Conservation (phyloP, 2,113 vertebrate genomes). For the Oreotragus oreotragus region DNA sequence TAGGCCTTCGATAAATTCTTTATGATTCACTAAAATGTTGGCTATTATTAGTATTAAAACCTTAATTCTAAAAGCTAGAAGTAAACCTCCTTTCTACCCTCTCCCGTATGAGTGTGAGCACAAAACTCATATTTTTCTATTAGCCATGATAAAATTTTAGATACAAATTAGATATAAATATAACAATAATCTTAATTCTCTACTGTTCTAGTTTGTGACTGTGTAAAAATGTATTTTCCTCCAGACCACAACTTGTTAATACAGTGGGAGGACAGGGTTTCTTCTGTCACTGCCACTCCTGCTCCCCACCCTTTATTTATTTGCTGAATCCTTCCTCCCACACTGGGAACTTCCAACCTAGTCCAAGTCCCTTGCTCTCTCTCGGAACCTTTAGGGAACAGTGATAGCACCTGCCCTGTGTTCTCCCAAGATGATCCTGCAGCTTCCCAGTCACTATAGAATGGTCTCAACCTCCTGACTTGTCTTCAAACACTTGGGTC, state of each 20-base stretch:
- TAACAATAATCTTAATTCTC: neutral
- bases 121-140: neutral
- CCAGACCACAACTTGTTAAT: neutral
- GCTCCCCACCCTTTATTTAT: neutral
- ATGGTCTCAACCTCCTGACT: neutral
- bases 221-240: neutral
- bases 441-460: neutral
- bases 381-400: neutral
- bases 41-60: neutral
- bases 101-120: neutral
- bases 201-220: neutral
- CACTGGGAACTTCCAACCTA: neutral
- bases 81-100: neutral
- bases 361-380: neutral
- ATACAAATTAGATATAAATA: neutral
- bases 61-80: neutral
- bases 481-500: neutral
- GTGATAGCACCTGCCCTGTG: neutral
- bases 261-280: neutral
- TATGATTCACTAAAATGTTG: slow-evolving; percentile 42
- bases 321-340: neutral
- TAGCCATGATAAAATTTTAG: neutral
- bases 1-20: slow-evolving; percentile 44
- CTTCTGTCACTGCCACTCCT: neutral
- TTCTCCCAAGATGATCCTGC: neutral